Conservation (phyloP, 2,113 vertebrate species). For the Menura novaehollandiae region DNA sequence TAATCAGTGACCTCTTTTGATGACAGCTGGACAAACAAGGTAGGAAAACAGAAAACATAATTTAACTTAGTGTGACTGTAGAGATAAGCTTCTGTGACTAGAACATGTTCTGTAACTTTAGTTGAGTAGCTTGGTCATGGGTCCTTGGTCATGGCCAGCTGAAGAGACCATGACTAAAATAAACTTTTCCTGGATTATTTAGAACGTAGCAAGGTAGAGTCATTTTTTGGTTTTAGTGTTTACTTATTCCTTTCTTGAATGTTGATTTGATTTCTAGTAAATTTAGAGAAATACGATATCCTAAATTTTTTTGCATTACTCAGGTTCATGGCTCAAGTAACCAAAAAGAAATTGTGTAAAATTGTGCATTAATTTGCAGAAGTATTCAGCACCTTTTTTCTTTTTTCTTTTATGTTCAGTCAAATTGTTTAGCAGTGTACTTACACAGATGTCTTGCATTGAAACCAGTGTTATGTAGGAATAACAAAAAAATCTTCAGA, state of each 20-base stretch:
- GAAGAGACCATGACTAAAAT: not conserved
- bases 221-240: not conserved
- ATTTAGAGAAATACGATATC: not conserved
- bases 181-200: not conserved
- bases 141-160: not conserved
- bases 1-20: not conserved
- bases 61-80: not conserved
- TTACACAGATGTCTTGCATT: not conserved
- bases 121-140: not conserved
- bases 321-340: not conserved
- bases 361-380: not conserved
- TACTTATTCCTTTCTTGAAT: not conserved
- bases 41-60: not conserved
- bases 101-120: not conserved
- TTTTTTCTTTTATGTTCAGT: not conserved
- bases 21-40: not conserved
- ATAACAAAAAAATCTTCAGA: not conserved
- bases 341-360: not conserved
- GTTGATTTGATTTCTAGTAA: not conserved
- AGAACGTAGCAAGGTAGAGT: not conserved
- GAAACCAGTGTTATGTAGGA: not conserved
- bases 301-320: not conserved
- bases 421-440: not conserved
- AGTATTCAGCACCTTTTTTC: not conserved
- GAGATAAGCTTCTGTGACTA: not conserved